Evolutionary conservation across 1,140 invertebrate genomes (phyloP), one percentile per base, ranked within the genome.

Genomic region (Calycopis cecrops): DNA sequence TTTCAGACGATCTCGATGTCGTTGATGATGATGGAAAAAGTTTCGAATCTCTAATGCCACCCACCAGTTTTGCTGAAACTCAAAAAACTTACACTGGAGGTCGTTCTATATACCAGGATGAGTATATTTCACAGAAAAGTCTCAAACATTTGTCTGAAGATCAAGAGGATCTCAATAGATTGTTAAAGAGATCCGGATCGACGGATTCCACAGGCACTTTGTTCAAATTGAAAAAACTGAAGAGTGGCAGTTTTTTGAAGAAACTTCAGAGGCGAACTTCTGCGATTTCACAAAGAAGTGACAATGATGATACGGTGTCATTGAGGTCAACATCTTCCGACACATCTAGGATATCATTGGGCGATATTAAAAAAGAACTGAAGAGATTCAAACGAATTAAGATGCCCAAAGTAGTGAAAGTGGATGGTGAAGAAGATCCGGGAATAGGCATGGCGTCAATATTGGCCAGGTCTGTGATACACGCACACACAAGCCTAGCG

Each of bases 371-470:
- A 60, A 84, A 82, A 48, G 85, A 88, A 48, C 71, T 89, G 50
- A 85, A 79, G 44, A 85, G 79, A 57, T 66, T 87, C 3, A 84
- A 78, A 56, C 62, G 69, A 9, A 57, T 87, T 11, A 90, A 89
- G 61, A 88, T 85, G 47, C 78, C 85, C 3, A 88, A 79, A 33
- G 89, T 91, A 53, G 84, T 87, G n/a, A 91, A 91, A 64, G 81
- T 79, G 18, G 60, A 63, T n/a, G 75, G 66, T 48, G 90, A 88
- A 55, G 89, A 90, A 60, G 88, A 90, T 0, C 89, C 92, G 66
- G 89, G 90, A 2, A 90, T 89, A 55, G 80, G 87, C 1, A 92
- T 93, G 88, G 91, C 91, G 1, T 90, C 91, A 9, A 85, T 92
- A 52, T 73, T 93, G 16, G 92, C 92, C 1, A 83, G 90, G 58